A percentile compares a stretch with the other conserved stretches of the same genome.
phyloP scores from a whole-genome alignment of 2,888 invertebrate species.

The Strigamia crassipes region DNA sequence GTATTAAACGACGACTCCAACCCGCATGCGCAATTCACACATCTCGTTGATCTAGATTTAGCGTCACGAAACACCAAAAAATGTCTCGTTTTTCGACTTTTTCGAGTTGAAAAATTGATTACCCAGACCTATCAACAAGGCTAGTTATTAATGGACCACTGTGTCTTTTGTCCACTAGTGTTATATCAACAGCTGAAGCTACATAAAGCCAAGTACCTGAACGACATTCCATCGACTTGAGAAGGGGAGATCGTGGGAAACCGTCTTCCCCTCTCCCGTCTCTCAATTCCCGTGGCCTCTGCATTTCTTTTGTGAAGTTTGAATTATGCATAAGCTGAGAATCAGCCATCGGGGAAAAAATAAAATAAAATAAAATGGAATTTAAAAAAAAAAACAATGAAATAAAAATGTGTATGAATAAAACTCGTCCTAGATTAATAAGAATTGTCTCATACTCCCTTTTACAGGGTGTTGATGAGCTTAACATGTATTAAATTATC shows the following conservation, averaged over 20 bases:
- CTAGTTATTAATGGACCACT: slow-evolving; percentile 5
- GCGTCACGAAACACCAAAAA: too few relatives aligned
- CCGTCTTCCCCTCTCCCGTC: slow-evolving; percentile 22
- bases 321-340: slow-evolving; percentile 42
- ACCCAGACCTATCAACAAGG: background rate
- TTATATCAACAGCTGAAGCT: slow-evolving; percentile 28
- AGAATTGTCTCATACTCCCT: background rate
- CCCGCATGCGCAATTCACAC: too few relatives aligned
- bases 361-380: background rate
- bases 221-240: slow-evolving; percentile 32
- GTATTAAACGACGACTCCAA: too few relatives aligned
- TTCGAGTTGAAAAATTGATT: background rate
- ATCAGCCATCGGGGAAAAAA: slow-evolving; percentile 1
- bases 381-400: slow-evolving; percentile 14
- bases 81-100: background rate
- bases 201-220: slow-evolving; percentile 38
- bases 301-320: slow-evolving; percentile 13
- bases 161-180: slow-evolving; percentile 24
- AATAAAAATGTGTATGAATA: background rate
- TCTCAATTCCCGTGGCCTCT: slow-evolving; percentile 40
- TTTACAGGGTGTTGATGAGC: background rate
- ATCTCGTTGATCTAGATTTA: too few relatives aligned
- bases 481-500: background rate
- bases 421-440: slow-evolving; percentile 27
- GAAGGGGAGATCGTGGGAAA: slow-evolving; percentile 42